Evolutionary conservation across 2,888 invertebrate genomes (phyloP).

Genomic region (Eurytoma adleriae): DNA sequence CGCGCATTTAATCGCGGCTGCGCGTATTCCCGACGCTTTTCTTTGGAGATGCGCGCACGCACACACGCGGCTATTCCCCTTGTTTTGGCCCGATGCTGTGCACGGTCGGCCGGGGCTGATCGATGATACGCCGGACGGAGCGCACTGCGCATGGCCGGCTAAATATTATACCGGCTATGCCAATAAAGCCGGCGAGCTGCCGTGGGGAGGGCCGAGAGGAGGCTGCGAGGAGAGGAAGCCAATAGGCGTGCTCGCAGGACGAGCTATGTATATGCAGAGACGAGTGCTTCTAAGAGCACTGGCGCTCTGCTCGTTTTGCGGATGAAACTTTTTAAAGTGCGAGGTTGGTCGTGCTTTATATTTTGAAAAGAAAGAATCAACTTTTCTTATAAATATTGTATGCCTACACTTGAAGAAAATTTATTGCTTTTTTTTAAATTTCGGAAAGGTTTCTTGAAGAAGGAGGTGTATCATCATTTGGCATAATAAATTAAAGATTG

Average conservation of each 20-base stretch:
- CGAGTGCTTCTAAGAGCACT: neutral
- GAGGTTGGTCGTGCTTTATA: too few relatives aligned
- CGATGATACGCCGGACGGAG: slow-evolving; percentile 73
- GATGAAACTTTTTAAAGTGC: too few relatives aligned
- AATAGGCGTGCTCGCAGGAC: neutral
- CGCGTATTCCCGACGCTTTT: slow-evolving; percentile 41
- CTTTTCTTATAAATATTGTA: too few relatives aligned
- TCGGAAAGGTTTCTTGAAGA: too few relatives aligned
- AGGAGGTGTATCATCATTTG: too few relatives aligned
- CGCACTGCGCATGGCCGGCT: slow-evolving; percentile 73
- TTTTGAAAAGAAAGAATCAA: too few relatives aligned
- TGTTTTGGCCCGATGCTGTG: slow-evolving; percentile 76
- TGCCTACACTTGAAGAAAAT: too few relatives aligned
- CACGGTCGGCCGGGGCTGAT: slow-evolving; percentile 74
- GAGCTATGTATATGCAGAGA: neutral
- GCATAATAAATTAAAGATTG: too few relatives aligned
- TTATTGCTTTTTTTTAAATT: too few relatives aligned
- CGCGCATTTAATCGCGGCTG: slow-evolving; percentile 27
- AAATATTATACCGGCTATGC: slow-evolving; percentile 73
- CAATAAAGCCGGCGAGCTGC: slow-evolving; percentile 64
- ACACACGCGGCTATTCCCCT: slow-evolving; percentile 71
- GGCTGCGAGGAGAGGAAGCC: neutral
- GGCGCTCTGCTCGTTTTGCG: neutral
- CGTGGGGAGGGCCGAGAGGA: slow-evolving; percentile 45
- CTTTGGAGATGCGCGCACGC: slow-evolving; percentile 24